Evolutionary conservation across 1,140 invertebrate species (phyloP), one percentile per base, ranked within the genome.

Genomic region (Scylla paramamosain): DNA sequence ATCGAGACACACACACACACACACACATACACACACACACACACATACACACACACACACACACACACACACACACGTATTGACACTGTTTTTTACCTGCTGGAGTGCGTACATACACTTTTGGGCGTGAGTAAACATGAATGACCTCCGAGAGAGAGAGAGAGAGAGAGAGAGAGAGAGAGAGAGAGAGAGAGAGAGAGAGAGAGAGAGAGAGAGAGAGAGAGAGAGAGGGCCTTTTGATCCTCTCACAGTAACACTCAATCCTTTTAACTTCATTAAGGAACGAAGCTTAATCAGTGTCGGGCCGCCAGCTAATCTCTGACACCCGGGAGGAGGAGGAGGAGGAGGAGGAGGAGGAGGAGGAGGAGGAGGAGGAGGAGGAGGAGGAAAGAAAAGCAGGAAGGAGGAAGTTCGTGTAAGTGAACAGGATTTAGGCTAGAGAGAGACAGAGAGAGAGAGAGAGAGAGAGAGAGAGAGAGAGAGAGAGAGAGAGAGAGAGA

Each of bases 211-310:
- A 88, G 90, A 32, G 48, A 67, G 90, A 92, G 90, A 67, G 45
- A 31, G 31, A 20, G 31, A 45, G 31, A 88, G 16, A 88, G 32
- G 31, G 86, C 7, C 86, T 45, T 88, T 88, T 88, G 86, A 88
- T 88, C 45, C 31, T 45, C 31, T 88, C 31, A 39, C 16, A 20
- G 86, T 29, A 88, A 39, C 86, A 88, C 32, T 88, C 86, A 45
- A 88, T 88, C 86, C 86, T 88, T 39, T 88, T 88, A 88, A 39
- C 86, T 88, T 88, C 86, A 88, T 88, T 88, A 88, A 88, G 45
- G 45, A 7, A 32, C 29, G 28, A 25, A 31, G 31, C 45, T 88
- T 88, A 32, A 88, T 84, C 83, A 84, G 83, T 84, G 83, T 84
- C 83, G 83, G 77, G 83, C 83, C n/a, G 4, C 28, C 28, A 84